A percentile compares a stretch with the other conserved stretches of the same genome.
Evolutionary conservation across 2,113 vertebrate species (phyloP).

Genomic region (Redunca redunca): DNA sequence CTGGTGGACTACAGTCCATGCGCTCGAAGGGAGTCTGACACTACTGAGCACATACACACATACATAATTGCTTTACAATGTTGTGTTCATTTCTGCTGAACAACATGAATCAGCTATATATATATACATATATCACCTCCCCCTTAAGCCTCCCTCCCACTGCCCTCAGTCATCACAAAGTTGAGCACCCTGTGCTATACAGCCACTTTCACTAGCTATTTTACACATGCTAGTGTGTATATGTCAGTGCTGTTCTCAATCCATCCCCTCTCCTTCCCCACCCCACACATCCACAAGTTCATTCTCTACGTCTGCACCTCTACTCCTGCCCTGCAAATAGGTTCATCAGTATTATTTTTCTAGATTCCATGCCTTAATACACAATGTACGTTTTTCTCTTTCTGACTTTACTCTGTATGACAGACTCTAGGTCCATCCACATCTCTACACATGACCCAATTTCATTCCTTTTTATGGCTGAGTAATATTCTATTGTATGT

Average conservation of each 20-base stretch:
- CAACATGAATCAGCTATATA: not conserved
- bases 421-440: not conserved
- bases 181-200: not conserved
- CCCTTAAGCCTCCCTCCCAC: not conserved
- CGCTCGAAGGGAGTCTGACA: accelerated
- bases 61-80: not conserved
- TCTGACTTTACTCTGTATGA: not conserved
- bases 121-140: not conserved
- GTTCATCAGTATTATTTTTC: not conserved
- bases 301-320: not conserved
- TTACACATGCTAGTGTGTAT: not conserved
- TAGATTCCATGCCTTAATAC: not conserved
- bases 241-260: not conserved
- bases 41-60: not conserved
- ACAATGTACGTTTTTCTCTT: not conserved
- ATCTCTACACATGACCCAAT: not conserved
- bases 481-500: not conserved
- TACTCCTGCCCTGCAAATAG: not conserved
- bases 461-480: not conserved
- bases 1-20: not conserved
- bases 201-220: not conserved
- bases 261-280: not conserved
- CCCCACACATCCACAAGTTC: not conserved
- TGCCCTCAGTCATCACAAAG: not conserved
- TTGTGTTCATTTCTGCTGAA: not conserved